Conservation (phyloP, 2,113 vertebrate species). For the Alligator sinensis region DNA sequence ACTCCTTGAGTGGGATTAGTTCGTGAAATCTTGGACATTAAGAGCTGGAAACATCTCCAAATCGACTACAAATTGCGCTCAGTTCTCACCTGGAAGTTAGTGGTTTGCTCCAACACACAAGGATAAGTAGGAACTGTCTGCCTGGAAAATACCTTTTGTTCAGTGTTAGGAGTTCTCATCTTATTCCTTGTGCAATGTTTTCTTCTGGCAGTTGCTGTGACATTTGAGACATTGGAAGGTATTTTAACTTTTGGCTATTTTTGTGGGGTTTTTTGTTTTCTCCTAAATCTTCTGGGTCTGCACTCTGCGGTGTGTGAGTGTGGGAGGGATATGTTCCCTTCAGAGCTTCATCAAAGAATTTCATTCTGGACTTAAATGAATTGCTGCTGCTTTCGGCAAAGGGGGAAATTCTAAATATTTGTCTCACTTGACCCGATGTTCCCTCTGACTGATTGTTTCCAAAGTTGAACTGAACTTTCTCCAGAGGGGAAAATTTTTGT, state of each 20-base stretch:
- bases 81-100: background rate
- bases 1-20: slow-evolving; percentile 60
- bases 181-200: background rate
- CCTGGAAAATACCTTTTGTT: background rate
- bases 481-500: background rate
- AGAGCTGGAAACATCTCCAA: background rate
- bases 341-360: background rate
- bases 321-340: background rate
- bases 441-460: fast-evolving
- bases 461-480: background rate
- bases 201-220: background rate
- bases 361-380: background rate
- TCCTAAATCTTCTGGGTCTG: background rate
- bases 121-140: background rate
- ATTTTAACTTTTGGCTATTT: slow-evolving; percentile 4
- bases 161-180: background rate
- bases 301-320: background rate
- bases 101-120: background rate
- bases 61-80: slow-evolving; percentile 75
- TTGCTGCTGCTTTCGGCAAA: background rate
- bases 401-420: background rate
- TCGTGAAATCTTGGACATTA: slow-evolving; percentile 50
- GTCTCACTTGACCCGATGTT: background rate
- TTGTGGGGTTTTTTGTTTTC: background rate
- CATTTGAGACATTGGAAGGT: slow-evolving; percentile 49